Evolutionary conservation across 1,140 invertebrate species (phyloP).

Genomic region (Bombus impatiens): DNA sequence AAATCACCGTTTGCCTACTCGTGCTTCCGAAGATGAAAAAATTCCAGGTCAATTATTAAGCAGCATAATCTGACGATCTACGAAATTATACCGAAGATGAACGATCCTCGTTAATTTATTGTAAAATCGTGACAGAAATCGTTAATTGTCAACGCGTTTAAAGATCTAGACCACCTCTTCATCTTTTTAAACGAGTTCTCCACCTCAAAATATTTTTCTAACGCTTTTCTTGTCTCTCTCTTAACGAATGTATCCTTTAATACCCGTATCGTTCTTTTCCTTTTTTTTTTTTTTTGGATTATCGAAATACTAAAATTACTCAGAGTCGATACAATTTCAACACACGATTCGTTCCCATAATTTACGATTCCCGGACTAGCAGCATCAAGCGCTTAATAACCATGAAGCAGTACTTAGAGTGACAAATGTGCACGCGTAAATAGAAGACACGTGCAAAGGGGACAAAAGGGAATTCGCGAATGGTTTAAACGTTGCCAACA

Average conservation of each 20-base stretch:
- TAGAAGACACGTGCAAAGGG: neutral
- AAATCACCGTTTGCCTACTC: neutral
- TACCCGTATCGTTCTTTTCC: too few species aligned
- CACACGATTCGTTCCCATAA: neutral
- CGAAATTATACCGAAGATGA: neutral
- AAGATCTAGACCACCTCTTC: neutral
- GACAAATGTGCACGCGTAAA: neutral
- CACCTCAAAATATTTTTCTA: too few species aligned
- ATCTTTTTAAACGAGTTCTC: too few species aligned
- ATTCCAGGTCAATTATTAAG: neutral
- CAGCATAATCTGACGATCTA: neutral
- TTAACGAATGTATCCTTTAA: too few species aligned
- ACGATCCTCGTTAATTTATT: neutral
- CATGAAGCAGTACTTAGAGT: neutral
- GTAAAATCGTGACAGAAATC: neutral
- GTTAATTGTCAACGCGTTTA: neutral
- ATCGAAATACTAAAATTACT: too few species aligned
- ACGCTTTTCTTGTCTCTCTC: too few species aligned
- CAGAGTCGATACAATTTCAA: neutral
- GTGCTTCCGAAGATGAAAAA: neutral
- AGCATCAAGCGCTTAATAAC: neutral
- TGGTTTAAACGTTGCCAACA: slow-evolving; percentile 52
- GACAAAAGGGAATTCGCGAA: slow-evolving; percentile 38
- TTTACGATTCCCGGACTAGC: neutral
- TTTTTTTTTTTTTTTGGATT: too few species aligned